Percentiles rank a stretch among this genome's conserved stretches.
These are phyloP conservation scores for Lordiphosa stackelbergi DNA, from an alignment of 1,140 invertebrate species.

Conservation along the genomic window DNA sequence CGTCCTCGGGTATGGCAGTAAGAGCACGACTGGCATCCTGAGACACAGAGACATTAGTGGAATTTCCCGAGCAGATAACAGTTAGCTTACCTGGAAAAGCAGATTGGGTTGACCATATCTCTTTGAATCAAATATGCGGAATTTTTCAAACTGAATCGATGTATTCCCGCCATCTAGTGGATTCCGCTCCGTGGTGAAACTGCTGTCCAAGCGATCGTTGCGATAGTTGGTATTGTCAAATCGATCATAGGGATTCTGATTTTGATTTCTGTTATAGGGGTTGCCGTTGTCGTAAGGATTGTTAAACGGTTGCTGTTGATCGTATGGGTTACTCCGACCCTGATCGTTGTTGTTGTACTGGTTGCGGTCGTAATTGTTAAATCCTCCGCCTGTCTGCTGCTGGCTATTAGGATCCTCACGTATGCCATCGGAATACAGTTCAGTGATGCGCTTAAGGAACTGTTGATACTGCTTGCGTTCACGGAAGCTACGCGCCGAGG, in stretches of 20 bases:
- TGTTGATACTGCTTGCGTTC: conserved; percentile 81
- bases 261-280: conserved; percentile 22
- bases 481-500: conserved; percentile 84
- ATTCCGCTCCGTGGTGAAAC: conserved; percentile 57
- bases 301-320: conserved; percentile 27
- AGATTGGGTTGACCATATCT: conserved; percentile 83
- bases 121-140: conserved; percentile 85
- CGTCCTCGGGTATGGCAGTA: conserved; percentile 79
- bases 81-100: conserved; percentile 81
- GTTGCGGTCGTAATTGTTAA: conserved; percentile 33
- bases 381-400: conserved; percentile 28
- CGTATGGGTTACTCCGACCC: conserved; percentile 31
- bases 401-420: conserved; percentile 42
- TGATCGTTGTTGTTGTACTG: conserved; percentile 27
- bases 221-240: conserved; percentile 46
- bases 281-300: conserved; percentile 62
- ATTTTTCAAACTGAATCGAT: conserved; percentile 79
- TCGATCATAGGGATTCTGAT: conserved; percentile 39
- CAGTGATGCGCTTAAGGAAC: conserved; percentile 80
- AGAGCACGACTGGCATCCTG: conserved; percentile 86
- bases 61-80: conserved; percentile 21
- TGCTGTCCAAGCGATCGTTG: conserved; percentile 60
- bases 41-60: neutral
- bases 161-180: conserved; percentile 47
- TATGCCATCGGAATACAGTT: conserved; percentile 77